These are phyloP conservation scores for Ips typographus DNA, from an alignment of 1,140 invertebrate genomes.

Conservation along the genomic window DNA sequence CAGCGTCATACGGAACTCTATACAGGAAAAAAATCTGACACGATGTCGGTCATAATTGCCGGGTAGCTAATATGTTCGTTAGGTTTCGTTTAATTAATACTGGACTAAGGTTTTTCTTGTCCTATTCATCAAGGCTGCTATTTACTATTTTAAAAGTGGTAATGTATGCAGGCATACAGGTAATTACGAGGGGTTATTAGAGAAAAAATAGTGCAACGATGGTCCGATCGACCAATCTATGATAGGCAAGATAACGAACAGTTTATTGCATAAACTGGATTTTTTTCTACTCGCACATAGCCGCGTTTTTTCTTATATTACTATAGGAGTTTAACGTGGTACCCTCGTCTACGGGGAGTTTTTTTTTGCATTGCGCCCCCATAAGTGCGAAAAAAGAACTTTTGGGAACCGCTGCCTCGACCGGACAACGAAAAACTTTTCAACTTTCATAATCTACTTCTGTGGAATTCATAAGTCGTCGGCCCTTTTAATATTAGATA, in stretches of 20 bases:
- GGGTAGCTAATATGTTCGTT: neutral
- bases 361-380: neutral
- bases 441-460: constrained; percentile 25
- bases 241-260: neutral
- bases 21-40: constrained; percentile 1
- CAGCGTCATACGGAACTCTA: neutral
- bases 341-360: neutral
- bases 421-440: constrained; percentile 25
- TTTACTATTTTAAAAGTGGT: neutral
- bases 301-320: neutral
- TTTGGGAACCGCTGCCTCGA: constrained; percentile 9
- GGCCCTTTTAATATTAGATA: constrained; percentile 30
- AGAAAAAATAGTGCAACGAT: neutral
- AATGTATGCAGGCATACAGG: constrained; percentile 14
- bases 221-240: neutral
- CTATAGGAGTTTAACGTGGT: neutral
- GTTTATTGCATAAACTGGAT: neutral
- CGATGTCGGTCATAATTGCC: neutral
- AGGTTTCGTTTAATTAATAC: neutral
- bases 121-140: constrained; percentile 1
- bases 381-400: neutral
- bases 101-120: neutral
- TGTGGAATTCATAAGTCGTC: constrained; percentile 26
- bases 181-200: constrained; percentile 9
- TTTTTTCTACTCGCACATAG: no score